Base-by-base conservation (phyloP, 2,113 vertebrate species). In the Zosterops hypoxanthus region DNA sequence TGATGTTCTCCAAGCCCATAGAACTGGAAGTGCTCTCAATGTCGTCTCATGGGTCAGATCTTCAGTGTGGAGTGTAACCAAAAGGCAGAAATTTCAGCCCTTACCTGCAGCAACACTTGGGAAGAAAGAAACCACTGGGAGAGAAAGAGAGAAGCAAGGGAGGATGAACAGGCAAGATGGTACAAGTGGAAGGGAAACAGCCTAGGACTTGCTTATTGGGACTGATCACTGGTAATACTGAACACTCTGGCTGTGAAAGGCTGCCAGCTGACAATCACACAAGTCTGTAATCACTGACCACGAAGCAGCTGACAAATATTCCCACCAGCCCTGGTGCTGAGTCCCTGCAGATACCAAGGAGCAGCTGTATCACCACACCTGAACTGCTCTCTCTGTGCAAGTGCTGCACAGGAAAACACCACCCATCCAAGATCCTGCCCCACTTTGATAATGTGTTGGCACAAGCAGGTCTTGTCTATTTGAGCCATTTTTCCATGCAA, bases 301-400 rank as follows among this genome's bases (percentile, higher is more conserved):
- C 17, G 64, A 28, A 33, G 31, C 46, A 66, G 19, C 1, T 80
- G 79, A 76, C 55, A 94, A 47, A 63, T 42, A 59, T 13, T 6
- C 12, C 34, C 77, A 44, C 23, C 33, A 39, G 3, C 21, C 47
- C 26, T 44, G 34, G 7, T 31, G 19, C 59, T 83, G 44, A n/a
- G 22, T 8, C 18, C 60, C 44, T 60, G 39, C 66, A 80, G 28
- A 72, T 2, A 65, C 14, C 63, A 46, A 69, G 18, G 31, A 82
- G 9, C 47, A 88, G 53, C 0, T 1, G 6, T 31, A 52, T n/a
- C 36, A 46, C 26, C 0, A 2, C 39, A 9, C 59, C 36, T 55
- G 63, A 61, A 9, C 11, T 68, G 50, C 8, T 69, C 5, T 63
- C 29, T 73, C 28, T 33, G 9, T 34, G 23, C 33, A 69, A 8